Percentiles rank a stretch among this genome's conserved stretches.
These are phyloP conservation scores for Tetramorium simillimum DNA, from an alignment of 1,140 invertebrate genomes.

Conservation along the genomic window DNA sequence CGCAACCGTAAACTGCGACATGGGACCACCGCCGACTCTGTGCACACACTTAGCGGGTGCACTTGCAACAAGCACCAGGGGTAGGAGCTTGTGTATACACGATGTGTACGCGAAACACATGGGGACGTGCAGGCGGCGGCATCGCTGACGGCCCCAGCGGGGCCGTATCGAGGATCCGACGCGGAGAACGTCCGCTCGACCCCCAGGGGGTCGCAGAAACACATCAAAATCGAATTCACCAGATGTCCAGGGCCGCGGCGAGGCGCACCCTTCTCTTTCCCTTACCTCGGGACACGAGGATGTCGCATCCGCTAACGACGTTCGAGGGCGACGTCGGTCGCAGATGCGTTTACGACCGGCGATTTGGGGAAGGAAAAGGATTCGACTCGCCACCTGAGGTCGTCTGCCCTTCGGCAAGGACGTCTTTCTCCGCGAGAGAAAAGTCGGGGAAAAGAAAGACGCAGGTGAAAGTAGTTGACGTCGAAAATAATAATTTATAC, in stretches of 20 bases:
- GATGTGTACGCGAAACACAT: constrained; percentile 54
- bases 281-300: constrained; percentile 67
- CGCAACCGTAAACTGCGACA: constrained; percentile 54
- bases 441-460: background rate
- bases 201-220: constrained; percentile 81
- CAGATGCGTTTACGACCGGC: constrained; percentile 71
- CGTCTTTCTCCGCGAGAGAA: background rate
- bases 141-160: constrained; percentile 68
- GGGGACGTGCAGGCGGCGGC: constrained; percentile 47
- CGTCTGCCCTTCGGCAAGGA: background rate
- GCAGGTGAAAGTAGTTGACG: background rate
- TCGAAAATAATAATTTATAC: background rate
- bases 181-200: constrained; percentile 62
- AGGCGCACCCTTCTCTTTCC: constrained; percentile 74
- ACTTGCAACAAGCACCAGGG: constrained; percentile 49
- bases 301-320: constrained; percentile 76
- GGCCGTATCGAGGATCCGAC: constrained; percentile 63
- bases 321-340: constrained; percentile 70
- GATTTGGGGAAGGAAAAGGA: constrained; percentile 67
- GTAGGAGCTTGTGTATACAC: constrained; percentile 58
- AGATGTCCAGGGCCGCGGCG: constrained; percentile 80
- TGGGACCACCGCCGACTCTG: constrained; percentile 41
- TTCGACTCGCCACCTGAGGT: constrained; percentile 49
- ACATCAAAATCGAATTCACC: constrained; percentile 85
- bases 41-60: constrained; percentile 51